These are phyloP conservation scores for Microtus montanus DNA, from an alignment of 2,113 vertebrate genomes.

Conservation along the genomic window DNA sequence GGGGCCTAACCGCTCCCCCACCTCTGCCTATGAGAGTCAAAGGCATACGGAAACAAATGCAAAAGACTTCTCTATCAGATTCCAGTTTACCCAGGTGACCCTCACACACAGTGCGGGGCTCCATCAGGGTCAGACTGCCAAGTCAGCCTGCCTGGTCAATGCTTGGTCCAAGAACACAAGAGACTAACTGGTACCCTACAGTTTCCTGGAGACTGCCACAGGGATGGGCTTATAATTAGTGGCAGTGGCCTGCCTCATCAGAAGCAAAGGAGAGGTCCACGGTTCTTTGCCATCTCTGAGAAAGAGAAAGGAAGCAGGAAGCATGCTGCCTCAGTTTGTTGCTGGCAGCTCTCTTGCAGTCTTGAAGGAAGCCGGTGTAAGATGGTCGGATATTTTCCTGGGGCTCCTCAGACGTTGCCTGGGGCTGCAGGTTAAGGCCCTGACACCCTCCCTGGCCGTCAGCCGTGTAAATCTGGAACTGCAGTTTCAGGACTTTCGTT, in stretches of 20 bases:
- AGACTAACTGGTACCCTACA: not conserved
- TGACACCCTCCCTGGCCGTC: not conserved
- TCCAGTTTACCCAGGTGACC: no score
- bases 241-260: not conserved
- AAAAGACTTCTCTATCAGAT: not conserved
- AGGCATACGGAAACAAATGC: not conserved
- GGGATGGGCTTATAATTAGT: not conserved
- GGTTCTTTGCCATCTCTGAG: not conserved
- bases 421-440: no score
- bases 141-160: not conserved
- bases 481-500: not conserved
- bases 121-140: not conserved
- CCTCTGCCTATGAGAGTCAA: not conserved
- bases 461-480: not conserved
- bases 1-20: not conserved
- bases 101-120: not conserved
- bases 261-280: not conserved
- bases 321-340: not conserved
- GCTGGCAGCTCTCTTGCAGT: constrained; percentile 33
- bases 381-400: not conserved
- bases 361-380: not conserved
- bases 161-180: not conserved
- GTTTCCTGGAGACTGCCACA: not conserved
- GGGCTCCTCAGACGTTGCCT: not conserved
- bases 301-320: not conserved